Evolutionary conservation across 1,140 invertebrate species (phyloP).

Genomic region (Heliconius hermathena): DNA sequence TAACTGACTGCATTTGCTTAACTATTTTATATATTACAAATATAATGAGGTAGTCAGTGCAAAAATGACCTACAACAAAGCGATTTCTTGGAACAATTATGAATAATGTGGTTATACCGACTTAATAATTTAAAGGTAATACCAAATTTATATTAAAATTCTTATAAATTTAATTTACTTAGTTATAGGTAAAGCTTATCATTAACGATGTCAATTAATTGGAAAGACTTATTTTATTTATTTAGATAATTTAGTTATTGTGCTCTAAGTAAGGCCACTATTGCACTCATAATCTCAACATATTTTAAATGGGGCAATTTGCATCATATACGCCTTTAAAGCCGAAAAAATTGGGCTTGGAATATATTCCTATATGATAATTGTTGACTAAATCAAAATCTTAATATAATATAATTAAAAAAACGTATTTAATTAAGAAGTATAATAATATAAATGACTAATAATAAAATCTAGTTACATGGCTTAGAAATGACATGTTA

Average conservation of each 20-base stretch:
- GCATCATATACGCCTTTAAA: not conserved
- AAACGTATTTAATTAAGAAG: no score
- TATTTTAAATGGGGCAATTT: not conserved
- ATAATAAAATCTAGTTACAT: no score
- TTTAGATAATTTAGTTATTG: not conserved
- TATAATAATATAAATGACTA: no score
- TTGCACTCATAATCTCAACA: conserved; percentile 4
- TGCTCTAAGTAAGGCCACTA: not conserved
- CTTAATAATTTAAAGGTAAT: not conserved
- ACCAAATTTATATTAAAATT: not conserved
- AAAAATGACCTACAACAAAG: not conserved
- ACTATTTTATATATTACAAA: not conserved
- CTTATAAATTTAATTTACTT: not conserved
- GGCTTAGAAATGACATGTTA: no score
- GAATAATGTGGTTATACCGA: not conserved
- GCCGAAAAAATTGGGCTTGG: not conserved
- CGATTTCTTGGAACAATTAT: not conserved
- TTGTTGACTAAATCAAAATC: not conserved
- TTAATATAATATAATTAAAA: not conserved
- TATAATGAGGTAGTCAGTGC: conserved; percentile 6
- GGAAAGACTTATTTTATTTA: not conserved
- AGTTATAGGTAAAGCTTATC: not conserved
- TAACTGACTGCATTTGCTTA: not conserved
- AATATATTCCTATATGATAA: not conserved
- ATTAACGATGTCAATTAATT: not conserved